phyloP scores from a whole-genome alignment of 2,797 vertebrate species.

The Hippoglossus hippoglossus region DNA sequence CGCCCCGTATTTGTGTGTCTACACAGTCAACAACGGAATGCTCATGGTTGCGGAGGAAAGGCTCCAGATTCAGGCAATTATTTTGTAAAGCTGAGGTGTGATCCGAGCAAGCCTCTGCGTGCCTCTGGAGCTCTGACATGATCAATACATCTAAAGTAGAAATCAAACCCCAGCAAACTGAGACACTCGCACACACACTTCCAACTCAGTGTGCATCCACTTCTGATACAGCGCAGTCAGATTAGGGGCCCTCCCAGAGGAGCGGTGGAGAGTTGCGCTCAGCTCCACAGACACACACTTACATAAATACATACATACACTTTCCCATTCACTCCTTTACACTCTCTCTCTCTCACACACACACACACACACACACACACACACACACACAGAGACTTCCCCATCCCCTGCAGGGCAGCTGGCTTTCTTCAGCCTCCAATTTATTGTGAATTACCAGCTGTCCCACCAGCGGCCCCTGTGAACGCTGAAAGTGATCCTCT shows the following conservation, averaged over 20 bases:
- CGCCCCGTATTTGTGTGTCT: constrained; percentile 7
- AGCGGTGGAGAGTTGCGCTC: constrained; percentile 36
- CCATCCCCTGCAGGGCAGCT: constrained; percentile 47
- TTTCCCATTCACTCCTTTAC: constrained; percentile 28
- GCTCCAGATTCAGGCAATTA: constrained; percentile 66
- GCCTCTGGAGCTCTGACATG: constrained; percentile 74
- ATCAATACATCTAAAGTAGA: constrained; percentile 82
- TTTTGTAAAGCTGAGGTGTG: constrained; percentile 71
- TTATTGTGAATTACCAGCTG: constrained; percentile 72
- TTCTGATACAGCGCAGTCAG: constrained; percentile 2
- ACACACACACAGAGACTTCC: neutral
- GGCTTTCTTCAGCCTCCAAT: constrained; percentile 61
- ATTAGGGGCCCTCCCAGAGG: constrained; percentile 44
- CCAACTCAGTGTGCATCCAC: constrained; percentile 53
- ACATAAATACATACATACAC: constrained; percentile 24
- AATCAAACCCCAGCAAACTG: constrained; percentile 71
- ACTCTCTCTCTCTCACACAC: neutral
- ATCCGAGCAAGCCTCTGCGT: constrained; percentile 45
- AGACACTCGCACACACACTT: constrained; percentile 52
- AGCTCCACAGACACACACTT: constrained; percentile 25
- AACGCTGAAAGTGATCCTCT: constrained; percentile 52
- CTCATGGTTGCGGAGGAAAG: constrained; percentile 25
- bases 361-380: neutral
- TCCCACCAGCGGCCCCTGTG: constrained; percentile 45
- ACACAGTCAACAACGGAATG: neutral